Conservation (phyloP, 2,113 vertebrate genomes). For the Diadophis punctatus region DNA sequence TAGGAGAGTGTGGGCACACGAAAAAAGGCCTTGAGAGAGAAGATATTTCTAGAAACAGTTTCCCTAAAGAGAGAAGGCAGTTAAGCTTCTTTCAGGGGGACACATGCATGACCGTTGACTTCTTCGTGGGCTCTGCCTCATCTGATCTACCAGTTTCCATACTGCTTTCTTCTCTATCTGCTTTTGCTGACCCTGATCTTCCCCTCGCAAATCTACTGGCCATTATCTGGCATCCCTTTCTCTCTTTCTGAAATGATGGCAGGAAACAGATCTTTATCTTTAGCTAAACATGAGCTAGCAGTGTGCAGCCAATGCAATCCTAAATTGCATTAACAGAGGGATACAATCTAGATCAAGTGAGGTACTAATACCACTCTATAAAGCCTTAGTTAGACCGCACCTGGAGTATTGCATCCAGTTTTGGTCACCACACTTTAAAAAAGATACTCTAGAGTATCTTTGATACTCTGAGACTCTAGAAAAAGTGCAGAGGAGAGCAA, state of each 20-base stretch:
- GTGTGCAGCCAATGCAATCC: too few species aligned
- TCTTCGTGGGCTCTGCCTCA: not conserved
- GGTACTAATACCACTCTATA: too few species aligned
- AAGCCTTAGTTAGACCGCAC: too few species aligned
- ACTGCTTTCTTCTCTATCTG: not conserved
- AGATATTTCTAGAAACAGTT: not conserved
- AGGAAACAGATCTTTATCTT: not conserved
- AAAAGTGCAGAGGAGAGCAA: too few species aligned
- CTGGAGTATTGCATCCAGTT: too few species aligned
- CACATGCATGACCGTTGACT: not conserved
- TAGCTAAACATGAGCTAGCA: too few species aligned
- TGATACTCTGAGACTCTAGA: too few species aligned
- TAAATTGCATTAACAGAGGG: too few species aligned
- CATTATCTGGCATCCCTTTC: not conserved
- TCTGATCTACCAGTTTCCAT: not conserved
- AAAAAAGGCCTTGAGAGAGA: not conserved
- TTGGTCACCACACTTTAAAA: too few species aligned
- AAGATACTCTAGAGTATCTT: too few species aligned
- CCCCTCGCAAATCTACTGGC: too few species aligned
- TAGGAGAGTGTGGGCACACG: not conserved
- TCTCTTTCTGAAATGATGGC: not conserved
- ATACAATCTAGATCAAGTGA: too few species aligned
- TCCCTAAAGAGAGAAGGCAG: not conserved
- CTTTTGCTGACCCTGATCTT: not conserved
- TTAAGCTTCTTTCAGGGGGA: not conserved